Conservation (phyloP, 2,888 invertebrate genomes). For the Cordilura impudica region DNA sequence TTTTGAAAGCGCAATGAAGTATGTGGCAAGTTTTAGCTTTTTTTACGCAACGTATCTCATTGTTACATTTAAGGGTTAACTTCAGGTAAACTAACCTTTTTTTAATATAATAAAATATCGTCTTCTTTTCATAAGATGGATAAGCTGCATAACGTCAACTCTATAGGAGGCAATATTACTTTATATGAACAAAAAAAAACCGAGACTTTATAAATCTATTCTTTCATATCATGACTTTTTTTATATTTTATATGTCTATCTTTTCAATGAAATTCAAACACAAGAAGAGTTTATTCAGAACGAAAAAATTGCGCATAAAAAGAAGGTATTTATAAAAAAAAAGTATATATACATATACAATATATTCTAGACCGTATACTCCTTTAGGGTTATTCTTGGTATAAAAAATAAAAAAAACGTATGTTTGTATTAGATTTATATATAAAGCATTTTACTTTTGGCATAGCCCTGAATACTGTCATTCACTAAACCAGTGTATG, state of each 20-base stretch:
- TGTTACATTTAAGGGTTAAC: background rate
- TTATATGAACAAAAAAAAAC: slow-evolving; percentile 23
- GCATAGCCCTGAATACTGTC: background rate
- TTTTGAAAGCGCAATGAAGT: too few species aligned
- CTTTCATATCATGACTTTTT: slow-evolving; percentile 20
- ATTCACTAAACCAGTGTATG: background rate
- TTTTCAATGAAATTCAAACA: slow-evolving; percentile 15
- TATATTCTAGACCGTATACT: slow-evolving; percentile 11
- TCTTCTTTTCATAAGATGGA: slow-evolving; percentile 44
- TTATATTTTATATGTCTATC: slow-evolving; percentile 5
- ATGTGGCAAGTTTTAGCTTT: too few species aligned
- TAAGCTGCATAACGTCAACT: slow-evolving; percentile 44
- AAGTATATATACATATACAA: background rate
- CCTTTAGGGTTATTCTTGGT: background rate
- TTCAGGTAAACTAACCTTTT: background rate
- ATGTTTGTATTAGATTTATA: background rate
- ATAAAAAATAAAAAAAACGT: background rate
- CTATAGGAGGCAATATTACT: slow-evolving; percentile 39
- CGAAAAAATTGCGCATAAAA: background rate
- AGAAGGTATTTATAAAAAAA: background rate
- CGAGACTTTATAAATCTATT: slow-evolving; percentile 42
- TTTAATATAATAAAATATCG: background rate
- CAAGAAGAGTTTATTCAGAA: background rate
- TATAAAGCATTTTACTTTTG: background rate
- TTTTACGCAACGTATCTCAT: too few species aligned